These are phyloP conservation scores for Notodonta ziczac DNA, from an alignment of 2,888 invertebrate species.

Conservation along the genomic window DNA sequence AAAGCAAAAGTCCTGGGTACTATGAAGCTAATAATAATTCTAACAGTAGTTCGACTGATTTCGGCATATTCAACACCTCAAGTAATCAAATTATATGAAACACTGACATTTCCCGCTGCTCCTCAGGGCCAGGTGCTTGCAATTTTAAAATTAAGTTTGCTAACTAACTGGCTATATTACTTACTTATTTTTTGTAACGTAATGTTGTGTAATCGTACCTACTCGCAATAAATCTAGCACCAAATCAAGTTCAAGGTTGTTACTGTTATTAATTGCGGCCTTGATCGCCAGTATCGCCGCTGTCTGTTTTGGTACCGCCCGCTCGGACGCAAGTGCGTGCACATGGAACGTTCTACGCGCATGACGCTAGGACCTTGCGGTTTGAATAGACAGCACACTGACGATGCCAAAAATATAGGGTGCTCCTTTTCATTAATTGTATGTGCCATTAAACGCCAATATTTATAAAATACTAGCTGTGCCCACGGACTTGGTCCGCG, in stretches of 20 bases:
- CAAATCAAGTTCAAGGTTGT: conserved; percentile 63
- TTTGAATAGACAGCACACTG: conserved; percentile 37
- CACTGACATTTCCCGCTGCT: too few relatives aligned
- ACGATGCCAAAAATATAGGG: conserved; percentile 37
- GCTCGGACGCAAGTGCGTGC: conserved; percentile 24
- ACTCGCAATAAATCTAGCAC: conserved; percentile 12
- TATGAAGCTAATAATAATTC: too few relatives aligned
- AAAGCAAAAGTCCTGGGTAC: too few relatives aligned
- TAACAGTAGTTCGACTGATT: background rate
- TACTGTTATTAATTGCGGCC: conserved; percentile 39
- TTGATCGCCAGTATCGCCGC: conserved; percentile 48
- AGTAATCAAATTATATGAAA: background rate
- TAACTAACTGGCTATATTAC: background rate
- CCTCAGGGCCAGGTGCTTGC: too few relatives aligned
- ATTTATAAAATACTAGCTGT: too few relatives aligned
- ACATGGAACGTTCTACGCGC: conserved; percentile 60
- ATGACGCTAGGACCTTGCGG: conserved; percentile 46
- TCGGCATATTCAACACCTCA: background rate
- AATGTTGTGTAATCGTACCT: background rate
- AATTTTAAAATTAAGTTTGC: too few relatives aligned
- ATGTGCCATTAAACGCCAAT: too few relatives aligned
- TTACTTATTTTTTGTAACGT: background rate
- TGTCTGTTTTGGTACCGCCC: background rate
- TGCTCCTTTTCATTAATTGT: conserved; percentile 14
- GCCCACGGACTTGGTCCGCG: too few relatives aligned